Evolutionary conservation across 2,888 invertebrate genomes (phyloP).

Genomic region (Trichogramma evanescens): DNA sequence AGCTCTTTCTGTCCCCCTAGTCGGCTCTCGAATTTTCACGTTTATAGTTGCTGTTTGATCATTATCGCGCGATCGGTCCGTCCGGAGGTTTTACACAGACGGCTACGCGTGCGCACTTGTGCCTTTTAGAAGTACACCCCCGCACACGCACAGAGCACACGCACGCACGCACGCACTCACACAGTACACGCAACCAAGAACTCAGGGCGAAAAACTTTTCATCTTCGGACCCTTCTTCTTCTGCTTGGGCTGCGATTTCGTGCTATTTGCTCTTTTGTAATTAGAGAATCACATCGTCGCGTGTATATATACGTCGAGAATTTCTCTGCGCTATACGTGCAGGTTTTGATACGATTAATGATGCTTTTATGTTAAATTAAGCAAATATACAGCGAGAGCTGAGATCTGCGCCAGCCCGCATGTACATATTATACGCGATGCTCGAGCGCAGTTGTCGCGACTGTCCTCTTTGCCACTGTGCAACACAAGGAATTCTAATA

Average conservation of each 20-base stretch:
- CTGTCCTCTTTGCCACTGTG: too few species aligned
- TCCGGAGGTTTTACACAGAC: too few species aligned
- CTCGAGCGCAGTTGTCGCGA: too few species aligned
- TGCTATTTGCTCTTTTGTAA: slow-evolving; percentile 16
- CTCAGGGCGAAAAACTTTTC: not conserved
- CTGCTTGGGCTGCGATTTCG: not conserved
- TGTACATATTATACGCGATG: too few species aligned
- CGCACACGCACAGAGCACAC: too few species aligned
- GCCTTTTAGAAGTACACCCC: too few species aligned
- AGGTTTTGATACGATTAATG: slow-evolving; percentile 1
- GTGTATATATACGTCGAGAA: not conserved
- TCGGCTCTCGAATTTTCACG: slow-evolving; percentile 7
- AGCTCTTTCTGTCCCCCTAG: slow-evolving; percentile 5
- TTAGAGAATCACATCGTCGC: not conserved
- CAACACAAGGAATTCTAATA: too few species aligned
- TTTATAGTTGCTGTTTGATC: not conserved
- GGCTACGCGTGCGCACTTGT: too few species aligned
- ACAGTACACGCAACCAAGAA: too few species aligned
- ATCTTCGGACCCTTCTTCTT: not conserved
- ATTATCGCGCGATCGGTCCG: too few species aligned
- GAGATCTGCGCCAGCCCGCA: too few species aligned
- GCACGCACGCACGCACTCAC: too few species aligned
- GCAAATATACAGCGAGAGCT: not conserved
- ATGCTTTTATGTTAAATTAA: slow-evolving; percentile 6
- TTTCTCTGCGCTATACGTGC: not conserved